Evolutionary conservation across 2,113 vertebrate genomes (phyloP).

Genomic region (Phalacrocorax aristotelis): DNA sequence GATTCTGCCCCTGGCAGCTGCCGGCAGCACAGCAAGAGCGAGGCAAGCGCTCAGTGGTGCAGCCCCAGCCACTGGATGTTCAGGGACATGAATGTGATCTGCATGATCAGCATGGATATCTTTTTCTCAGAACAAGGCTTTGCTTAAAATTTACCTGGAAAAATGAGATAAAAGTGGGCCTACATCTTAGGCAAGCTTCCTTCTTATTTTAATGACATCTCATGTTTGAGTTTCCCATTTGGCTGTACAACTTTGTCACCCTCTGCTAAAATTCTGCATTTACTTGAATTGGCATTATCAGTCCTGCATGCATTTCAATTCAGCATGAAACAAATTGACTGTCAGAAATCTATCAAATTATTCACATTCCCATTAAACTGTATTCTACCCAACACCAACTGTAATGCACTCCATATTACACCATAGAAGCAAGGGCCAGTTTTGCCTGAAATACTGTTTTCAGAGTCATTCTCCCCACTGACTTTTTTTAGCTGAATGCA

Average conservation of each 20-base stretch:
- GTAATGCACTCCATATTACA: background rate
- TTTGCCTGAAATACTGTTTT: background rate
- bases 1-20: background rate
- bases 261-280: background rate
- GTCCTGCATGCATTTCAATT: background rate
- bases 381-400: background rate
- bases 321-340: background rate
- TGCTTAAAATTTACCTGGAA: background rate
- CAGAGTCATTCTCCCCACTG: background rate
- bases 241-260: background rate
- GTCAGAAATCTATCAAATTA: background rate
- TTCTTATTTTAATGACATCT: background rate
- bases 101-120: rapidly evolving
- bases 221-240: background rate
- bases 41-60: rapidly evolving
- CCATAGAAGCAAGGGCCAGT: background rate
- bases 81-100: background rate
- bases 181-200: background rate
- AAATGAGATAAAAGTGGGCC: background rate
- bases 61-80: rapidly evolving
- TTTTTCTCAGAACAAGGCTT: background rate
- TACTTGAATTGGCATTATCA: background rate
- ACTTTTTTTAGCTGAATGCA: background rate
- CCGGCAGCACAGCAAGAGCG: rapidly evolving
- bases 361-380: background rate